Conservation (phyloP, 2,888 invertebrate species). For the Podotricha telesiphe region DNA sequence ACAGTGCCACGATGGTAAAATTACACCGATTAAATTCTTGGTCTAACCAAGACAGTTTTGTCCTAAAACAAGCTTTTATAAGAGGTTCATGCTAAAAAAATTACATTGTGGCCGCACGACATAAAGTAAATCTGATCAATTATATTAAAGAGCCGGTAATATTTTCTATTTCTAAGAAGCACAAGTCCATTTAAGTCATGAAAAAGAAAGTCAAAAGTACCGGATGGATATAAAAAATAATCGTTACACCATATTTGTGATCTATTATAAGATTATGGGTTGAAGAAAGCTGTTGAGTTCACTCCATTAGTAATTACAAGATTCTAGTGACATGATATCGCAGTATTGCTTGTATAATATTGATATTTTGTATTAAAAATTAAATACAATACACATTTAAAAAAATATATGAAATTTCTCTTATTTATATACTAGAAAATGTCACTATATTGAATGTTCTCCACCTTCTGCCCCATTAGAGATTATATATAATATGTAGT, state of each 20-base stretch:
- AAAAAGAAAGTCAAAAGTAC: constrained; percentile 44
- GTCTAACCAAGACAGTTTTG: neutral
- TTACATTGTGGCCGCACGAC: constrained; percentile 26
- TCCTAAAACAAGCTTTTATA: too few relatives aligned
- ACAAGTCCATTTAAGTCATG: constrained; percentile 39
- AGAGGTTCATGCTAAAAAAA: constrained; percentile 12
- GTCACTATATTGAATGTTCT: too few relatives aligned
- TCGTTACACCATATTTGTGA: neutral
- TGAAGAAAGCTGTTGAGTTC: neutral
- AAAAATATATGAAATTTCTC: too few relatives aligned
- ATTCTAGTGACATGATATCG: neutral
- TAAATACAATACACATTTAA: too few relatives aligned
- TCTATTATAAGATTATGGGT: constrained; percentile 5
- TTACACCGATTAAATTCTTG: too few relatives aligned
- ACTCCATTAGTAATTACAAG: neutral
- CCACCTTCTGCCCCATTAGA: too few relatives aligned
- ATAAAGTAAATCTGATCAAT: constrained; percentile 32
- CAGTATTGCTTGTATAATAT: neutral
- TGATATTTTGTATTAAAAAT: too few relatives aligned
- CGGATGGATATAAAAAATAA: constrained; percentile 32
- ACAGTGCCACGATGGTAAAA: too few relatives aligned
- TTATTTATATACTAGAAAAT: too few relatives aligned
- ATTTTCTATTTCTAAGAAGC: constrained; percentile 42
- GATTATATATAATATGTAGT: too few relatives aligned
- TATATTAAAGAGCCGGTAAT: constrained; percentile 39